phyloP scores from a whole-genome alignment of 2,888 invertebrate genomes.

The Cordilura impudica region DNA sequence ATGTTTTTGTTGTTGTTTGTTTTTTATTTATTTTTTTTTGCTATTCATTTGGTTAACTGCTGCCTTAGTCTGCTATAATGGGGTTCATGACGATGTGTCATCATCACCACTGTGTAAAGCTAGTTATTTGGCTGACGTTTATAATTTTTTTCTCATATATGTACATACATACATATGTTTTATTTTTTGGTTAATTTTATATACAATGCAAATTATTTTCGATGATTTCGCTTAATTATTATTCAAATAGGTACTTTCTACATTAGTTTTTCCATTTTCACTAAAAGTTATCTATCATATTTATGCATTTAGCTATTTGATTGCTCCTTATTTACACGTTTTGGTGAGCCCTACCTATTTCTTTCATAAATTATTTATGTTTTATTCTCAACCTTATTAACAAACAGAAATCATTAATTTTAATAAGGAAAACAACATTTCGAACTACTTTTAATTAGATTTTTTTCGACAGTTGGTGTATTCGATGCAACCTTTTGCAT shows the following conservation, averaged over 20 bases:
- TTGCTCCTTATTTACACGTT: not conserved
- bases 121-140: constrained; percentile 43
- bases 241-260: not conserved
- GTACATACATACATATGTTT: constrained; percentile 28
- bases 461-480: no score
- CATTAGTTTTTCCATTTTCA: not conserved
- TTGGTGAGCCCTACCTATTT: not conserved
- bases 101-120: constrained; percentile 31
- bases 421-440: no score
- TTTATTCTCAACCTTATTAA: not conserved
- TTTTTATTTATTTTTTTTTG: constrained; percentile 27
- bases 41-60: constrained; percentile 37
- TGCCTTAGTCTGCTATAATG: constrained; percentile 14
- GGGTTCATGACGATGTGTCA: constrained; percentile 52
- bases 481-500: no score
- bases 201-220: constrained; percentile 15
- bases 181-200: constrained; percentile 28
- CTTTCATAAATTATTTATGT: not conserved
- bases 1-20: constrained; percentile 24
- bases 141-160: constrained; percentile 38
- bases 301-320: no score
- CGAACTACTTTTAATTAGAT: no score
- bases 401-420: no score
- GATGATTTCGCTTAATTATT: not conserved
- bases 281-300: constrained; percentile 19